These are phyloP conservation scores for Bombus consobrinus DNA, from an alignment of 1,140 invertebrate genomes.

Conservation along the genomic window DNA sequence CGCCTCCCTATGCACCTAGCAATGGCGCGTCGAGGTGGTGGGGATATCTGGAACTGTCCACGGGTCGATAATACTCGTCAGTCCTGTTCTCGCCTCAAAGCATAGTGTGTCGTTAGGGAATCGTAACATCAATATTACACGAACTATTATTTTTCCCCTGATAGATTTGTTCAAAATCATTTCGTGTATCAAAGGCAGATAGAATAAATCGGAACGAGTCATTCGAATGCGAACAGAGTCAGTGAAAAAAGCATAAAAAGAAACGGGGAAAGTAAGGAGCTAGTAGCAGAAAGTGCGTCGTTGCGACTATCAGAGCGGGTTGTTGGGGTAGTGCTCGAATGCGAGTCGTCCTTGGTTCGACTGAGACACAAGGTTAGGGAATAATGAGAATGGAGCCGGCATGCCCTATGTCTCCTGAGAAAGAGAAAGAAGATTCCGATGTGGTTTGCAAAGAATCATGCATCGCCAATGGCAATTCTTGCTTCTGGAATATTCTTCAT, in stretches of 20 bases:
- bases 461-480: conserved; percentile 65
- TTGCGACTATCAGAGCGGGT: conserved; percentile 1
- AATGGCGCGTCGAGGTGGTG: background rate
- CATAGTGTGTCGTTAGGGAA: background rate
- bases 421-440: conserved; percentile 56
- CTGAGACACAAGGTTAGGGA: conserved; percentile 37
- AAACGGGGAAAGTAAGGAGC: background rate
- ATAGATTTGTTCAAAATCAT: background rate
- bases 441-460: conserved; percentile 68
- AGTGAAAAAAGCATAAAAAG: background rate
- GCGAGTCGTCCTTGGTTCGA: conserved; percentile 33
- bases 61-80: conserved; percentile 34
- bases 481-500: conserved; percentile 79
- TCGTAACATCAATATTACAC: conserved; percentile 13
- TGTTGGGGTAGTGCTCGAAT: conserved; percentile 43
- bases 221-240: background rate
- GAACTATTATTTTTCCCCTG: background rate
- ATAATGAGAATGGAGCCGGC: conserved; percentile 67
- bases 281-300: conserved; percentile 40
- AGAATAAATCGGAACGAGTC: background rate
- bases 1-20: background rate
- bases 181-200: background rate
- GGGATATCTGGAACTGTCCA: conserved; percentile 41
- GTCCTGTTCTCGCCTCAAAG: conserved; percentile 5
- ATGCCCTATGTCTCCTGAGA: conserved; percentile 56